Evolutionary conservation across 2,888 invertebrate species (phyloP).

Genomic region (Lutraria lutraria): DNA sequence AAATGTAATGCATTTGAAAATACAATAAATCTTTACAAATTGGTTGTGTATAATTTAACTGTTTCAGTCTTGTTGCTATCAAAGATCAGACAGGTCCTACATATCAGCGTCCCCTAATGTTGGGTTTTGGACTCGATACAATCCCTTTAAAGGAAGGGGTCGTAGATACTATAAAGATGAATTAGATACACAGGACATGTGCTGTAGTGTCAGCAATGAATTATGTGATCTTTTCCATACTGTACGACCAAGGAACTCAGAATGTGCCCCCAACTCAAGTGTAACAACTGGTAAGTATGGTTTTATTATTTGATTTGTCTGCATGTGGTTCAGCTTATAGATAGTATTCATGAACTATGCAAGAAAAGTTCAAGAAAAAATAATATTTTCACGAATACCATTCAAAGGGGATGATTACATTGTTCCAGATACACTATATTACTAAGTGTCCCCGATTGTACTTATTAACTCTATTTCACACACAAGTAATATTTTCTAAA

Average conservation of each 20-base stretch:
- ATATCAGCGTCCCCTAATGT: neutral
- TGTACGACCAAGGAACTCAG: slow-evolving; percentile 17
- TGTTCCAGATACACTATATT: too few relatives aligned
- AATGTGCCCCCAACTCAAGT: neutral
- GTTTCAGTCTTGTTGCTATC: slow-evolving; percentile 12
- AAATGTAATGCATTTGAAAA: too few relatives aligned
- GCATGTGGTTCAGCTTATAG: too few relatives aligned
- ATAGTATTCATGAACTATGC: too few relatives aligned
- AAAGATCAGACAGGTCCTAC: neutral
- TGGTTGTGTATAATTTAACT: neutral
- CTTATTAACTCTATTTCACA: too few relatives aligned
- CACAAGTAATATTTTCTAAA: too few relatives aligned
- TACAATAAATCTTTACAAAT: too few relatives aligned
- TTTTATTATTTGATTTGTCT: neutral
- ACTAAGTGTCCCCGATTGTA: too few relatives aligned
- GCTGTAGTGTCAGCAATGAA: slow-evolving; percentile 10
- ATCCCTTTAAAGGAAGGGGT: neutral
- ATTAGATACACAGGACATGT: neutral
- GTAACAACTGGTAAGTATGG: slow-evolving; percentile 17
- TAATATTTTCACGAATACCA: too few relatives aligned
- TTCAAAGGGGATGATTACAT: too few relatives aligned
- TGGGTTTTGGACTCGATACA: slow-evolving; percentile 24
- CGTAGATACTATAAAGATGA: neutral
- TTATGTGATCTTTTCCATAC: slow-evolving; percentile 28
- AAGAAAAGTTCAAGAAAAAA: too few relatives aligned